Evolutionary conservation across 2,888 invertebrate genomes (phyloP).

Genomic region (Callyntrura guangdongensis): DNA sequence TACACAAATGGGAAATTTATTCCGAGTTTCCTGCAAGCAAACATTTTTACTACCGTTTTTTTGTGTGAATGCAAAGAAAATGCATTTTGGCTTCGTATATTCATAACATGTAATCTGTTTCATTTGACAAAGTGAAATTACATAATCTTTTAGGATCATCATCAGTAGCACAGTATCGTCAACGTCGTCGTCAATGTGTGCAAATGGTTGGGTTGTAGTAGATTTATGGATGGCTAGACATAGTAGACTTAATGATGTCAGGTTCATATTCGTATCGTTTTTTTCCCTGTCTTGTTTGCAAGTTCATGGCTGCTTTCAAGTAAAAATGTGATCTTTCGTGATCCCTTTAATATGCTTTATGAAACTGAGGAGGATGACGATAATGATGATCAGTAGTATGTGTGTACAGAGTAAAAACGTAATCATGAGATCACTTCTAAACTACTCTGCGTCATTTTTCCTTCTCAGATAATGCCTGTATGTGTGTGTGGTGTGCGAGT

Average conservation of each 20-base stretch:
- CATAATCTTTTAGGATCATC: neutral
- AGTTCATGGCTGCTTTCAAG: slow-evolving; percentile 59
- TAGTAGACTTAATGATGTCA: slow-evolving; percentile 23
- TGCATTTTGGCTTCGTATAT: neutral
- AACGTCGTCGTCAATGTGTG: neutral
- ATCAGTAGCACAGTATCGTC: too few relatives aligned
- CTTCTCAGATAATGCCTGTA: neutral
- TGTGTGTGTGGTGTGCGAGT: neutral
- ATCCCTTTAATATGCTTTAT: slow-evolving; percentile 44
- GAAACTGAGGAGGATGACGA: slow-evolving; percentile 41
- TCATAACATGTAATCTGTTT: neutral
- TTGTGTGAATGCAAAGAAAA: neutral
- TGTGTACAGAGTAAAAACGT: neutral
- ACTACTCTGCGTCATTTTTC: neutral
- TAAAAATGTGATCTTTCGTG: slow-evolving; percentile 47
- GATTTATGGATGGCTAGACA: slow-evolving; percentile 6
- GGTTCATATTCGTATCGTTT: neutral
- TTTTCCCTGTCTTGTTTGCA: slow-evolving; percentile 39
- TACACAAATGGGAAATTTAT: neutral
- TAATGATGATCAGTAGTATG: slow-evolving; percentile 12
- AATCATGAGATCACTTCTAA: slow-evolving; percentile 31
- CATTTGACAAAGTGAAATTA: neutral
- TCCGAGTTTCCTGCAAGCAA: neutral
- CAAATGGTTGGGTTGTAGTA: neutral
- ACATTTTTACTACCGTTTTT: neutral